Evolutionary conservation across 1,140 invertebrate genomes (phyloP).

Genomic region (Habropoda laboriosa): DNA sequence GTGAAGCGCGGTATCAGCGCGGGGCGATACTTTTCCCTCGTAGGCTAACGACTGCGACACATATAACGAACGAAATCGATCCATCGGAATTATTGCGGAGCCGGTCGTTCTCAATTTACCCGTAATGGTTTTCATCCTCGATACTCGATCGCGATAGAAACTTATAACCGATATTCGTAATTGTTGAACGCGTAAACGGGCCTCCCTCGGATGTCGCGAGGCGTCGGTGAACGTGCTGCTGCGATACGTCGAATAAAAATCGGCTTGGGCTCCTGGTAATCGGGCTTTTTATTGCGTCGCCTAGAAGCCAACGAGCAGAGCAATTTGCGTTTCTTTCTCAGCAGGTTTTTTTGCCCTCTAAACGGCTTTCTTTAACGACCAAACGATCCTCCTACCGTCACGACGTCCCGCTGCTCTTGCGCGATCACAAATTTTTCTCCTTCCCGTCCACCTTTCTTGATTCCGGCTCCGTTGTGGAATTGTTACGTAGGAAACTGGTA

Average conservation of each 20-base stretch:
- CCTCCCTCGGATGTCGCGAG: neutral
- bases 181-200: conserved; percentile 1
- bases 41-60: conserved; percentile 3
- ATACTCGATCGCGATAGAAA: conserved; percentile 4
- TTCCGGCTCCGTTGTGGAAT: too few species aligned
- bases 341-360: neutral
- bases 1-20: neutral
- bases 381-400: neutral
- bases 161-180: conserved; percentile 7
- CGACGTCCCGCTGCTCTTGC: too few species aligned
- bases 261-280: neutral
- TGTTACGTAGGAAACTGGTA: too few species aligned
- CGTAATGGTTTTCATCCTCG: conserved; percentile 1
- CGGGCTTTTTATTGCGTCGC: neutral
- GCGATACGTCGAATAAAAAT: neutral
- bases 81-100: conserved; percentile 5
- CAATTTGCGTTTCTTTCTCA: neutral
- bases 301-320: neutral
- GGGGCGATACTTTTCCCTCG: neutral
- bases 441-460: too few species aligned
- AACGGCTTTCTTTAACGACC: neutral
- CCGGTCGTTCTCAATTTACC: conserved; percentile 8
- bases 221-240: neutral
- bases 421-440: too few species aligned
- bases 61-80: conserved; percentile 13